Evolutionary conservation across 1,140 invertebrate species (phyloP), one percentile per base, ranked within the genome.

Genomic region (Zaprionus nigranus): DNA sequence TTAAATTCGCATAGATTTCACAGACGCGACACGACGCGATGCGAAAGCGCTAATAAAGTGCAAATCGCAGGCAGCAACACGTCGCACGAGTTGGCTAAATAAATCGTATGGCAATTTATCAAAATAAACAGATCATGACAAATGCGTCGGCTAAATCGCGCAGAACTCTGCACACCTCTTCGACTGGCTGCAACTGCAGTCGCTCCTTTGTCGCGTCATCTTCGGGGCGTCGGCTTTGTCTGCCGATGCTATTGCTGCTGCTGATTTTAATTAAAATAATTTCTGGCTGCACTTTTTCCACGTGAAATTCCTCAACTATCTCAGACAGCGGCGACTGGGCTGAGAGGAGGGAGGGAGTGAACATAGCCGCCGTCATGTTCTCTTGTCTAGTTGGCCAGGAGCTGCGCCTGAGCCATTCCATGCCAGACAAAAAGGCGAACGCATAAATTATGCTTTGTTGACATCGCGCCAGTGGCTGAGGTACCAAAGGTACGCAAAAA

Each of bases 51-150:
- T 87, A 87, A 87, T 75, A 82, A 87, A 83, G 73, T 83, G 83
- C 70, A 81, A 88, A 87, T 88, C 74, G 75, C 62, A 78, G 60
- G 54, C 67, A 61, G 40, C 61, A 65, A 36, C 80, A 67, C 63
- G 63, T 54, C 22, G 36, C 57, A 51, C 36, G 82, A 66, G 76
- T 59, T 70, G 66, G 74, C 70, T 75, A 84, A 87, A 88, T 88
- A 79, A 88, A 88, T 90, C 85, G 79, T 78, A 36, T 65, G 69
- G 66, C 72, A 61, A 71, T 82, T 75, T 61, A 90, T 90, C 85
- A 90, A 90, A 90, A 85, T 74, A 90, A 90, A 90, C 85, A 90
- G 85, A 90, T 90, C 85, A 90, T 90, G 85, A 90, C 85, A 90
- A 90, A 90, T 90, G 84, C 85, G 71, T 53, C 43, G 59, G 51